phyloP scores from a whole-genome alignment of 2,888 invertebrate species.

The Sesia apiformis region DNA sequence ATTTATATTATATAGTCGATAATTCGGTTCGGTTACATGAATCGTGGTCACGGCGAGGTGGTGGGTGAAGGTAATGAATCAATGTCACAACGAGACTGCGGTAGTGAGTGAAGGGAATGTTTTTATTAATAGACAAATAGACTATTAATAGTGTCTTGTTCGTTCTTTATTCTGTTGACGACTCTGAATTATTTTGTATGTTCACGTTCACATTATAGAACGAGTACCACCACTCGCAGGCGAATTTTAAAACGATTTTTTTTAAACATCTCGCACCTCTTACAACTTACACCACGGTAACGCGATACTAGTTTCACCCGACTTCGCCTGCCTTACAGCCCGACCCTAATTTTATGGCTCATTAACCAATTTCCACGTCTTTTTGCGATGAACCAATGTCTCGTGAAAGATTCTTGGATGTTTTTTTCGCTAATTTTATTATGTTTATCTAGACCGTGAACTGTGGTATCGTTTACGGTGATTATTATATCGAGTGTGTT shows the following conservation, averaged over 20 bases:
- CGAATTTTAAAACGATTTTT: background rate
- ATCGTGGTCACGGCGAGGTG: too few species aligned
- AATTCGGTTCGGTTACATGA: too few species aligned
- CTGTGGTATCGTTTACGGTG: conserved; percentile 40
- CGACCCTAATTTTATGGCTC: conserved; percentile 69
- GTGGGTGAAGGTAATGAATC: too few species aligned
- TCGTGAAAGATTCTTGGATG: conserved; percentile 28
- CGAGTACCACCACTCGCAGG: background rate
- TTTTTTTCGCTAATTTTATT: conserved; percentile 29
- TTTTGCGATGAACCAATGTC: conserved; percentile 50
- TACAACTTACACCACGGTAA: conserved; percentile 28
- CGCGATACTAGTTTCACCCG: conserved; percentile 31
- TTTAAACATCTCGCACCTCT: conserved; percentile 6
- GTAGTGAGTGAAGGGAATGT: too few species aligned
- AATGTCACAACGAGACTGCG: too few species aligned
- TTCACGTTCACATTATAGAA: too few species aligned
- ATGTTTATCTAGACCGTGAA: conserved; percentile 40
- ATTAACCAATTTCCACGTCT: conserved; percentile 55
- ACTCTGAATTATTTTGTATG: too few species aligned
- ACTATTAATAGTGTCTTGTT: too few species aligned
- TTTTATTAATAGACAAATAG: too few species aligned
- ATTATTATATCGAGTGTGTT: conserved; percentile 28
- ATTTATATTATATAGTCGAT: too few species aligned
- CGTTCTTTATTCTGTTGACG: too few species aligned
- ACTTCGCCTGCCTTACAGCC: conserved; percentile 32